phyloP scores from a whole-genome alignment of 2,888 invertebrate species.

The Temnothorax ravouxi region DNA sequence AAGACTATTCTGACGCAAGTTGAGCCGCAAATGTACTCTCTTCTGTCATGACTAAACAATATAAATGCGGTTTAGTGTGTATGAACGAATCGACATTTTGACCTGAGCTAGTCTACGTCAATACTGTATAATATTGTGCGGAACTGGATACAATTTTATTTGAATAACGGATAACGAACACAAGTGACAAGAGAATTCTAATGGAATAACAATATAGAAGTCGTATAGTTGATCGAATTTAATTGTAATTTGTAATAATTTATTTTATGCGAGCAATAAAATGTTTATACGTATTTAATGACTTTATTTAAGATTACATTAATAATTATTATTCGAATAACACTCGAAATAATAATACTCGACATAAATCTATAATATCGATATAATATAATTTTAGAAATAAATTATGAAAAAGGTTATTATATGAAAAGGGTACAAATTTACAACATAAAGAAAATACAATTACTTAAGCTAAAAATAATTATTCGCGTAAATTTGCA shows the following conservation, averaged over 20 bases:
- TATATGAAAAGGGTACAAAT: not conserved
- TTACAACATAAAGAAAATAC: not conserved
- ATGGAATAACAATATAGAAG: not conserved
- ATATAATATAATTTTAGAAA: not conserved
- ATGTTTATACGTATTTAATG: not conserved
- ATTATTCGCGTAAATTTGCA: not conserved
- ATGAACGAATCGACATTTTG: slow-evolving; percentile 35
- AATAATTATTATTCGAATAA: not conserved
- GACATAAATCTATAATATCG: not conserved
- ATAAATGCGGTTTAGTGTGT: slow-evolving; percentile 38
- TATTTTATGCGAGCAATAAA: not conserved
- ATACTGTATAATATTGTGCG: not conserved
- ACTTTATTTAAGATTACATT: not conserved
- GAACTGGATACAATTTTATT: not conserved
- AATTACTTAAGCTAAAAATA: not conserved
- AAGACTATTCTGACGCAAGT: slow-evolving; percentile 52
- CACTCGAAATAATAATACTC: not conserved
- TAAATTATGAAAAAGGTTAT: not conserved
- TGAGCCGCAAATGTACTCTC: slow-evolving; percentile 37
- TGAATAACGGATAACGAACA: not conserved
- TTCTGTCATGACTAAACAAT: slow-evolving; percentile 51
- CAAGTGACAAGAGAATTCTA: not conserved
- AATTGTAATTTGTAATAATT: slow-evolving; percentile 18
- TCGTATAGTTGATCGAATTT: not conserved
- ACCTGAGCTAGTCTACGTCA: slow-evolving; percentile 31